A percentile compares a stretch with the other conserved stretches of the same genome.
Conservation (phyloP, 2,797 vertebrate species). For the Sebastiscus albofasciatus region DNA sequence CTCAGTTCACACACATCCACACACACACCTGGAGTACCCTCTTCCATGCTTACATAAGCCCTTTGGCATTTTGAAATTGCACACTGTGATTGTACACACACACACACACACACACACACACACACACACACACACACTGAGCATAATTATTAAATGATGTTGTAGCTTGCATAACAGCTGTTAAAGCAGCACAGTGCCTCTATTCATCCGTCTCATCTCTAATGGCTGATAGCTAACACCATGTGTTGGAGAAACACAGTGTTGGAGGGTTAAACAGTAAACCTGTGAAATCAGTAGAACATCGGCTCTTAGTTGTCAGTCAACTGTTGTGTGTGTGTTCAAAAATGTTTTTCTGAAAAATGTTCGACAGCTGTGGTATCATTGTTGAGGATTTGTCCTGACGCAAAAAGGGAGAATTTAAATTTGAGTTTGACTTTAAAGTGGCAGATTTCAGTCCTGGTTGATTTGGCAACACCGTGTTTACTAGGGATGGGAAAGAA, state of each 20-base stretch:
- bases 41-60: slow-evolving; percentile 14
- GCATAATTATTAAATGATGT: slow-evolving; percentile 25
- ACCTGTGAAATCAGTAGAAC: not conserved
- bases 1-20: not conserved
- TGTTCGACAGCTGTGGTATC: not conserved
- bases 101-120: not conserved
- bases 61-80: slow-evolving; percentile 40
- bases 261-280: not conserved
- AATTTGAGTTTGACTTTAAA: not conserved
- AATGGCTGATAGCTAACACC: not conserved
- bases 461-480: not conserved
- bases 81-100: not conserved
- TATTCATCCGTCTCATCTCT: not conserved
- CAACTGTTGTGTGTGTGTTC: not conserved
- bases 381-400: not conserved
- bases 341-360: not conserved
- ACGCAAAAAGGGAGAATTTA: not conserved
- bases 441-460: not conserved
- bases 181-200: not conserved
- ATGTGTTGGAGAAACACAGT: not conserved
- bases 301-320: not conserved
- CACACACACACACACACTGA: slow-evolving; percentile 7
- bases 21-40: not conserved
- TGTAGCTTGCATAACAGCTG: slow-evolving; percentile 31
- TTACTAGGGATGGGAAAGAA: too few relatives aligned